Base-by-base conservation (phyloP, 2,113 vertebrate species). In the Lophius piscatorius region DNA sequence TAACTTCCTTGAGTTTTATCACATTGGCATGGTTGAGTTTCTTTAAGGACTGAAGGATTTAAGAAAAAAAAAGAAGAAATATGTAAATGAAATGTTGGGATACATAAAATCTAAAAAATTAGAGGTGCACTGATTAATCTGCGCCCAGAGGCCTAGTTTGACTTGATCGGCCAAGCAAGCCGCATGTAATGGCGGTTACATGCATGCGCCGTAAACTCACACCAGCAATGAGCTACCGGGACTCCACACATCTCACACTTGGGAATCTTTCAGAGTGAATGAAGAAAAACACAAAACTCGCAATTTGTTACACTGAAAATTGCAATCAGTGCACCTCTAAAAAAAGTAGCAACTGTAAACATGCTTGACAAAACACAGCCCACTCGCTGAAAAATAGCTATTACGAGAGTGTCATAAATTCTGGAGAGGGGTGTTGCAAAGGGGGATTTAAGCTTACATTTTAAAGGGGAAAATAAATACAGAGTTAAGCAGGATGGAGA, bases 1-100 rank as follows among this genome's bases (percentile, higher is more conserved):
- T 96, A 4, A 99, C 97, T 91, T 98, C 97, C 88, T 98, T 99
- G 23, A 99, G 77, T 87, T 99, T 99, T 81, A 98, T 94, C 64
- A 99, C 93, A 59, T 98, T 99, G n/a, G 94, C 95, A 80, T 99
- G 97, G 89, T 95, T 98, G 60, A 98, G 92, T 82, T 99, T 99
- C 91, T 98, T 98, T 80, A 99, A 90, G 70, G 97, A 98, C 97
- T 99, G 87, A 26, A 78, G n/a, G n/a, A n/a, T n/a, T n/a, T n/a
- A n/a, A 76, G 16, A 48, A 59, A 8, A 54, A 48, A 60, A 2
- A 60, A 9, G 55, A 6, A 64, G n/a, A 42, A 65, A 23, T 2
- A 28, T 10, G 14, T 67, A 7, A 62, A n/a, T n/a, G 39, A 48
- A 45, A 9, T 31, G 34, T 29, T 40, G 16, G 4, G 18, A 47